These are phyloP conservation scores for Agrilus cyanescens DNA, from an alignment of 2,888 invertebrate species.

Conservation along the genomic window DNA sequence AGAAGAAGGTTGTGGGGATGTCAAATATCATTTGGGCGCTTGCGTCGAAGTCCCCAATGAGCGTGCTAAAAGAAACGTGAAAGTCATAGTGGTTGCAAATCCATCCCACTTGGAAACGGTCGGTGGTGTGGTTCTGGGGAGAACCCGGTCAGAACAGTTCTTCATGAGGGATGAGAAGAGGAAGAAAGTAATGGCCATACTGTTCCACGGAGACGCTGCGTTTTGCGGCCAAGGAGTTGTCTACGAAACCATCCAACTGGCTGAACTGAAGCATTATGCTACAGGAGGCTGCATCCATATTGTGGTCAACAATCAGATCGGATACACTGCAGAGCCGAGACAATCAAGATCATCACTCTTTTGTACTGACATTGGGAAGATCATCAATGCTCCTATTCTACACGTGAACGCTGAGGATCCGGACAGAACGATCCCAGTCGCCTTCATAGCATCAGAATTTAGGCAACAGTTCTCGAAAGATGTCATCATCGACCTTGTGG, in stretches of 20 bases:
- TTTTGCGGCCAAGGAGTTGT: too few species aligned
- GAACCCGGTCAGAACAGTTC: slow-evolving; percentile 76
- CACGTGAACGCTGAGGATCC: slow-evolving; percentile 93
- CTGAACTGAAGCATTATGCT: too few species aligned
- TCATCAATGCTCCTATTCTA: slow-evolving; percentile 77
- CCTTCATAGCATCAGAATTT: slow-evolving; percentile 83
- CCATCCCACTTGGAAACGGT: slow-evolving; percentile 7
- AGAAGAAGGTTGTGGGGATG: slow-evolving; percentile 60
- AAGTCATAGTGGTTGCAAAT: slow-evolving; percentile 2
- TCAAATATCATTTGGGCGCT: slow-evolving; percentile 74
- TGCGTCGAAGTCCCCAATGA: slow-evolving; percentile 58
- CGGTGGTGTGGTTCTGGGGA: slow-evolving; percentile 50
- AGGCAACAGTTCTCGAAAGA: slow-evolving; percentile 78
- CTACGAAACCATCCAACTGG: too few species aligned
- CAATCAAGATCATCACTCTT: too few species aligned
- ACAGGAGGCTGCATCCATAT: too few species aligned
- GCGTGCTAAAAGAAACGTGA: slow-evolving; percentile 5
- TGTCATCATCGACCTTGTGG: slow-evolving; percentile 71
- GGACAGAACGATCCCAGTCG: slow-evolving; percentile 81
- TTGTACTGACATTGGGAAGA: slow-evolving; percentile 25
- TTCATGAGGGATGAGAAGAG: slow-evolving; percentile 57
- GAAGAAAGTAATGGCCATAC: slow-evolving; percentile 1
- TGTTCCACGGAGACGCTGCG: neutral
- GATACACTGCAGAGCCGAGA: too few species aligned
- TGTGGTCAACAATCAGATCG: too few species aligned